Evolutionary conservation across 2,888 invertebrate species (phyloP), one percentile per base, ranked within the genome.

Genomic region (Morpho helenor): DNA sequence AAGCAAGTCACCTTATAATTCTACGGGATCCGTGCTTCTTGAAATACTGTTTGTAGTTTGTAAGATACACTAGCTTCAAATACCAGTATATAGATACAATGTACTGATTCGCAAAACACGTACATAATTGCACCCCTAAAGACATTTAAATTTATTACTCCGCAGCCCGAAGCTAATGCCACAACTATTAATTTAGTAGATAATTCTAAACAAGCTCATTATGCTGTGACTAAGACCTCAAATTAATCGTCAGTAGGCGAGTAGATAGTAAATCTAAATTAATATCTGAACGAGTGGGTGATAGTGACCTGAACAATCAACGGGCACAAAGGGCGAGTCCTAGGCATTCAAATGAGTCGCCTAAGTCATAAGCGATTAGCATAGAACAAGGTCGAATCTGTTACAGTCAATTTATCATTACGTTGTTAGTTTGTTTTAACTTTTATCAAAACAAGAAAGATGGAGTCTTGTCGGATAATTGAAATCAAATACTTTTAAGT

Each of bases 271-370:
- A 77, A 84, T 84, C 79, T 84, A 79, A 82, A 82, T 85, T 80
- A 84, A 84, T 84, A 82, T 79, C 72, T 78, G 74, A 71, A 66
- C 75, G 82, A 80, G 79, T 82, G 79, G 83, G 84, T 83, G 83
- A 84, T 82, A 78, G 71, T 84, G 84, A 84, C 82, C 84, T 74
- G 76, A 78, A 79, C 82, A 80, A 80, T 77, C 78, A 74, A 62
- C 64, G 61, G 66, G 75, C 71, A 77, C 78, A 80, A 79, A 82
- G 82, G 82, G 78, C 66, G 66, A 71, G 70, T 70, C 72, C 70
- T 69, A 70, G 68, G 67, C 71, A 72, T 70, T 73, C 68, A 68
- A 58, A 56, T 48, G 66, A 61, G 59, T 68, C 69, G 74, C 71
- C 49, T 63, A 76, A 75, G 68, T 66, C 62, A 68, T 52, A 66